Conservation (phyloP, 2,888 invertebrate species). For the Pomacea canaliculata region DNA sequence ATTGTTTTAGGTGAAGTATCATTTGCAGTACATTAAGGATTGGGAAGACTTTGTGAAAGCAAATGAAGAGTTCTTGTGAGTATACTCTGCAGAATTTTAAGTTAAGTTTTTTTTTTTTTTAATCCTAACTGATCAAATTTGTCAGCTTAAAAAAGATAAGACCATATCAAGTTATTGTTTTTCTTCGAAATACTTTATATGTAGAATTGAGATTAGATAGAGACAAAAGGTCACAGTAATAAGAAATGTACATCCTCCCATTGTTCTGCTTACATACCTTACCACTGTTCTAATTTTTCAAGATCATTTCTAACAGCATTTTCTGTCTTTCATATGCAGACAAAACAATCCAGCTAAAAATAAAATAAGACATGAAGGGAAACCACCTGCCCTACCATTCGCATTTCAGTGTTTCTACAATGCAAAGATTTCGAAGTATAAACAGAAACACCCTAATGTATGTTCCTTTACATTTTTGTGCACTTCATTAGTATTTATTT, state of each 20-base stretch:
- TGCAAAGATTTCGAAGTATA: neutral
- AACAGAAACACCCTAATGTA: neutral
- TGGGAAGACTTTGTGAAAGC: conserved; percentile 3
- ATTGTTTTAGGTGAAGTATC: conserved; percentile 10
- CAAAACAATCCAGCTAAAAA: neutral
- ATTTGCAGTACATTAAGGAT: neutral
- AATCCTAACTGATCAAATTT: too few species aligned
- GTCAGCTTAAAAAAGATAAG: too few species aligned
- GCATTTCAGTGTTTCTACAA: neutral
- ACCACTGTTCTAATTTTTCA: too few species aligned
- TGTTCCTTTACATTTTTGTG: neutral
- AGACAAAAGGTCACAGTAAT: too few species aligned
- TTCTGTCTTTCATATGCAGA: neutral
- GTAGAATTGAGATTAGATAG: too few species aligned
- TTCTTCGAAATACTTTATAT: too few species aligned
- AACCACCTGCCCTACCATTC: neutral
- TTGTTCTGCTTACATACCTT: too few species aligned
- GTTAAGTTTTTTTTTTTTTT: too few species aligned
- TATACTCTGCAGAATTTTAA: neutral
- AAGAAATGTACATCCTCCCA: too few species aligned
- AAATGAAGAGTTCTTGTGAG: conserved; percentile 12
- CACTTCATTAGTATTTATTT: neutral
- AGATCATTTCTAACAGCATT: too few species aligned
- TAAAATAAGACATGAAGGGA: neutral
- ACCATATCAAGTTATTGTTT: too few species aligned